Evolutionary conservation across 2,888 invertebrate genomes (phyloP), one percentile per base, ranked within the genome.

Genomic region (Gerris lacustris): DNA sequence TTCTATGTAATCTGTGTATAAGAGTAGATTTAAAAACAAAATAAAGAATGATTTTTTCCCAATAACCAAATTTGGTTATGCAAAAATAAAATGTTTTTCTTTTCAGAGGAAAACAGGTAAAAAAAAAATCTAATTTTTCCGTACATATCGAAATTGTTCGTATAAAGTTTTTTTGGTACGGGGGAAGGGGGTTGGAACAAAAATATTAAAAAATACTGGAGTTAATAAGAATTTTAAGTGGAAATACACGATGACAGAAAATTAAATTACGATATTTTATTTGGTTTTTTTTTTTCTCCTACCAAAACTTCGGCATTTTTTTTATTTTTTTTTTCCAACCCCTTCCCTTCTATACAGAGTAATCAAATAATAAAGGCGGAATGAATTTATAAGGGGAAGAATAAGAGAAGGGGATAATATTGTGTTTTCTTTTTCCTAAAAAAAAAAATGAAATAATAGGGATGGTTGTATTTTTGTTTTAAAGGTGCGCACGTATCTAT

Each of bases 71-170:
- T 31, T 31, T 31, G 31, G 31, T 31, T 31, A 31, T 31, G 31
- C 31, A 31, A 31, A 31, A 31, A 31, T 31, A 31, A 31, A 31
- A 31, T 31, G 31, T 31, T 31, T 31, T 31, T 55, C 55, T 55
- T 55, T 55, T 11, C 11, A 15, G 15, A 55, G 55, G 55, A 55
- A 15, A 11, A 55, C 15, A 55, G 55, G 15, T 11, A 55, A 55
- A 55, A 55, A 15, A 55, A 55, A 55, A 55, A 55, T 55, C 55
- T 55, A 55, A 55, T 55, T 55, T 55, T 55, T 55, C 15, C 11
- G 55, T 55, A 55, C 55, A 55, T 55, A 55, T 55, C 55, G 55
- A 55, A 55, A 55, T 55, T 55, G 55, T 55, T 55, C 55, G 15
- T 55, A 55, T 55, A 55, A 55, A 55, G 55, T 55, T 55, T 55